phyloP scores from a whole-genome alignment of 2,888 invertebrate species.

The Osmoderma eremita region DNA sequence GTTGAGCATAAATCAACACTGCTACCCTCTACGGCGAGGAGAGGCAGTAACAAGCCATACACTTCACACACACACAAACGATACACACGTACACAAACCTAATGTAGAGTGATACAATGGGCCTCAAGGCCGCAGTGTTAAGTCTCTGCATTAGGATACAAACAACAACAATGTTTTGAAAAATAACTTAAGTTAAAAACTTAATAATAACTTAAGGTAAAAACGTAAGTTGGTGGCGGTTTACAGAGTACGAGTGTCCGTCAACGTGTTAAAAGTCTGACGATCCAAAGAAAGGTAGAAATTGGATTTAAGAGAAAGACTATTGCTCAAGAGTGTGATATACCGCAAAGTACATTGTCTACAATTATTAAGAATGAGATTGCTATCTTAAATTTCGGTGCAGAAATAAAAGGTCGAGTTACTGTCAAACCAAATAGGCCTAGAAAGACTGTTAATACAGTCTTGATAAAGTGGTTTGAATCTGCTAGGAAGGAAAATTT shows the following conservation, averaged over 20 bases:
- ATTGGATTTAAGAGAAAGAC: conserved; percentile 13
- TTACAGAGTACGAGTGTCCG: too few relatives aligned
- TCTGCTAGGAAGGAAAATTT: conserved; percentile 7
- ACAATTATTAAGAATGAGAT: conserved; percentile 8
- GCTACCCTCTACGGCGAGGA: too few relatives aligned
- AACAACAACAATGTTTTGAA: too few relatives aligned
- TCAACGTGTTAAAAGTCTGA: conserved; percentile 2
- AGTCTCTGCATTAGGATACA: too few relatives aligned
- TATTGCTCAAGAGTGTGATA: conserved; percentile 13
- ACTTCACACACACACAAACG: too few relatives aligned
- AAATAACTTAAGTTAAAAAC: too few relatives aligned
- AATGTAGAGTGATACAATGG: too few relatives aligned
- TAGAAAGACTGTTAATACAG: conserved; percentile 22
- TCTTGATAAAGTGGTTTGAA: conserved; percentile 17
- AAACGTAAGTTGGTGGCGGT: neutral
- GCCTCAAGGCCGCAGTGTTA: too few relatives aligned
- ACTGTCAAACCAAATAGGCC: conserved; percentile 15
- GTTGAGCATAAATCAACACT: too few relatives aligned
- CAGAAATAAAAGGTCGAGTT: conserved; percentile 16
- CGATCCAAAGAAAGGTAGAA: neutral
- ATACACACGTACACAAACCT: too few relatives aligned
- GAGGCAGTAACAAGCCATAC: too few relatives aligned
- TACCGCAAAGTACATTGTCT: conserved; percentile 20
- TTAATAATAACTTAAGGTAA: too few relatives aligned
- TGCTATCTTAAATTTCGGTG: neutral